Base-by-base conservation (phyloP, 2,888 invertebrate genomes). In the Vesta saturnalis region DNA sequence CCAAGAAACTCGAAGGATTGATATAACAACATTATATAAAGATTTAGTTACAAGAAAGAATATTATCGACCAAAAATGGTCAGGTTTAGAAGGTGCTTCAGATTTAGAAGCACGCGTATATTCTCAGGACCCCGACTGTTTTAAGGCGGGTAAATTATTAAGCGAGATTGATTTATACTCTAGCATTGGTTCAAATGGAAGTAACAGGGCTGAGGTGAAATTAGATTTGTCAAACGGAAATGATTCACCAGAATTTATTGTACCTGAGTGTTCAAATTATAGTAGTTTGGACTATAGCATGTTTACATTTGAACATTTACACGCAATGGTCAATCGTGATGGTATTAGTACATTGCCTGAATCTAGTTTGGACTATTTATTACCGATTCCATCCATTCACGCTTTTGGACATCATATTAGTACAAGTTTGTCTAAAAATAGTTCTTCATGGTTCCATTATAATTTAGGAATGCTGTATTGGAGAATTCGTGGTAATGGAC, bases 381-480 rank as follows among this genome's bases (percentile, higher is more conserved):
- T 85, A 16, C 82, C 83, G 1, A 80, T 81, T 18, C 81, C 82
- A 16, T 83, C 84, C 60, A 77, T 86, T 16, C 78, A 82, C 59
- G 79, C 82, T 67, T 88, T 89, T 80, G 92, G 92, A 0, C 88
- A 90, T 78, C 89, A 90, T 82, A 84, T 93, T 57, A 86, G 89
- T 14, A 83, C 86, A 66, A 88, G 88, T 5, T 83, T 94, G 6
- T 83, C 85, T 72, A 86, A 87, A 79, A 94, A 94, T 80, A 87
- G 85, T 61, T 89, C 91, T 0, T 93, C 92, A 0, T 94, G 94
- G 94, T 82, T 93, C 30, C 89, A 93, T 79, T 91, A 93, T 77
- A 93, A 93, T 80, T 86, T 94, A 83, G 94, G 92, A 30, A 89
- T 93, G 1, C 86, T 93, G 73, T 94, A 90, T 83, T 94, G 94